phyloP scores from a whole-genome alignment of 2,113 vertebrate species.

The Myrmecobius fasciatus region DNA sequence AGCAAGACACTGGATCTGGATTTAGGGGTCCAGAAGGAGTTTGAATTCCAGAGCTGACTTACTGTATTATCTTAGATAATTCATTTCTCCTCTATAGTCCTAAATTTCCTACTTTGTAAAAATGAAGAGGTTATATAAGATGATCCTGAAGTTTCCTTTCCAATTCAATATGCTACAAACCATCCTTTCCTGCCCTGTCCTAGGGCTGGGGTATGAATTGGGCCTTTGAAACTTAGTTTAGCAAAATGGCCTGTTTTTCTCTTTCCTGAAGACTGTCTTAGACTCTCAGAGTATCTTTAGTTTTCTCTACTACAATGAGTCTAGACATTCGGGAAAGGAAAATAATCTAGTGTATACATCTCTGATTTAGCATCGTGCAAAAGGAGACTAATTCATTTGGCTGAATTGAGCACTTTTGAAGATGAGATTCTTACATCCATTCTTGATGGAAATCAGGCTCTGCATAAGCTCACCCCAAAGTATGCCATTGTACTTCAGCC shows the following conservation, averaged over 20 bases:
- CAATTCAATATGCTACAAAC: neutral
- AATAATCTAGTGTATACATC: neutral
- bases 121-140: neutral
- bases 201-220: neutral
- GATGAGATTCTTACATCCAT: neutral
- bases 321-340: neutral
- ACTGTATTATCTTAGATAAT: neutral
- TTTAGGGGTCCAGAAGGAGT: neutral
- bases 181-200: neutral
- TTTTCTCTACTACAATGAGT: neutral
- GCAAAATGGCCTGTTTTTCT: neutral
- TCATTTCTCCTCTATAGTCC: neutral
- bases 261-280: neutral
- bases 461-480: neutral
- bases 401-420: constrained; percentile 2
- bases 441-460: neutral
- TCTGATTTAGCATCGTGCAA: neutral
- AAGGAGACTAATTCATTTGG: constrained; percentile 6
- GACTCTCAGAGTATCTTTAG: neutral
- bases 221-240: neutral
- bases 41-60: neutral
- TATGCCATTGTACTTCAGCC: neutral
- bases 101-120: neutral
- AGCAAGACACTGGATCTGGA: neutral
- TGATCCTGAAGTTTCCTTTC: neutral